These are phyloP conservation scores for Bombycilla garrulus DNA, from an alignment of 2,113 vertebrate species.

Conservation along the genomic window DNA sequence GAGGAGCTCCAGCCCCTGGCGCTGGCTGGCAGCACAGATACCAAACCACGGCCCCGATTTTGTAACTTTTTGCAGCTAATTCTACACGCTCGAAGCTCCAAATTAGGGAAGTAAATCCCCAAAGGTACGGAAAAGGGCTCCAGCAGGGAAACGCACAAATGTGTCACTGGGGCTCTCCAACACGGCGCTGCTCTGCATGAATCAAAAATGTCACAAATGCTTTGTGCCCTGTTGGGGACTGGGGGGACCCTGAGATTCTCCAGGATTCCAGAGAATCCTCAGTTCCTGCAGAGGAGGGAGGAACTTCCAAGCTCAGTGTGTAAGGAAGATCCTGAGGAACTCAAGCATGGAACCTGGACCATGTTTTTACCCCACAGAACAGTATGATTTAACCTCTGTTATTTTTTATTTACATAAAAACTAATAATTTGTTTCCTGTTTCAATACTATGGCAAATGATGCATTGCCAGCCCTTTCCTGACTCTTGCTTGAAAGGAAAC, in stretches of 20 bases:
- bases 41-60: background rate
- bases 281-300: background rate
- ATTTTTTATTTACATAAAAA: no score
- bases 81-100: background rate
- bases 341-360: no score
- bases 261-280: background rate
- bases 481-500: no score
- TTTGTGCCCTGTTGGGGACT: background rate
- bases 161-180: fast-evolving
- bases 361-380: no score
- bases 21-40: background rate
- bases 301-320: background rate
- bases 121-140: fast-evolving
- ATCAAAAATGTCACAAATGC: background rate
- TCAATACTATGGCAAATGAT: no score
- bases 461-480: no score
- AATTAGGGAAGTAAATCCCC: background rate
- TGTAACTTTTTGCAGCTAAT: background rate
- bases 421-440: no score
- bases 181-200: fast-evolving
- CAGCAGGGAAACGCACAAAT: background rate
- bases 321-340: background rate
- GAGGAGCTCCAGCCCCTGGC: background rate
- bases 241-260: background rate
- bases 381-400: no score